Conservation (phyloP, 2,888 invertebrate species). For the Harpalus rubripes region DNA sequence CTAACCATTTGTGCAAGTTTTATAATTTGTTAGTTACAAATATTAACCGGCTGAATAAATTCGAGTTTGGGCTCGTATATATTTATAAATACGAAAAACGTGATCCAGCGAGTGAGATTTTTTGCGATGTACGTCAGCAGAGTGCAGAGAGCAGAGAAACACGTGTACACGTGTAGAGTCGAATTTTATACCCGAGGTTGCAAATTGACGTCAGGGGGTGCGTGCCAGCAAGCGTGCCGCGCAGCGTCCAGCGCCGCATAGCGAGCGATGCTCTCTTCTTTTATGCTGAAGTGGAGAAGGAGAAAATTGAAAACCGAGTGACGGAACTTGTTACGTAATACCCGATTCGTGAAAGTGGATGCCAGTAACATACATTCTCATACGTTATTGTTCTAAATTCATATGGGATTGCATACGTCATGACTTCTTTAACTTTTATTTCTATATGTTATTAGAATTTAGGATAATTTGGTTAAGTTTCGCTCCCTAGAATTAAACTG, state of each 20-base stretch:
- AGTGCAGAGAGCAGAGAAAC: not conserved
- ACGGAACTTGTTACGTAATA: constrained; percentile 27
- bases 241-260: not conserved
- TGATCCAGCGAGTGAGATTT: not conserved
- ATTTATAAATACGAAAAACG: not conserved
- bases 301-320: constrained; percentile 27
- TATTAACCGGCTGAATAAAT: too few species aligned
- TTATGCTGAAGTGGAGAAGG: constrained; percentile 40
- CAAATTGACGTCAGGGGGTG: constrained; percentile 6
- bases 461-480: too few species aligned
- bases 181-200: not conserved
- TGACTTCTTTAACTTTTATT: not conserved
- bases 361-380: not conserved
- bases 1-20: too few species aligned
- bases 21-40: too few species aligned
- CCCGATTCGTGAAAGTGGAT: constrained; percentile 29
- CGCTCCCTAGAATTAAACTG: not conserved
- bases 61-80: too few species aligned
- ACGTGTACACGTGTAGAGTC: constrained; percentile 28
- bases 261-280: not conserved
- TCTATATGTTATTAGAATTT: not conserved
- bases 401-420: not conserved
- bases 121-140: not conserved
- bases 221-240: constrained; percentile 14
- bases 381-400: not conserved